Evolutionary conservation across 2,797 vertebrate genomes (phyloP).

Genomic region (Choloepus didactylus): DNA sequence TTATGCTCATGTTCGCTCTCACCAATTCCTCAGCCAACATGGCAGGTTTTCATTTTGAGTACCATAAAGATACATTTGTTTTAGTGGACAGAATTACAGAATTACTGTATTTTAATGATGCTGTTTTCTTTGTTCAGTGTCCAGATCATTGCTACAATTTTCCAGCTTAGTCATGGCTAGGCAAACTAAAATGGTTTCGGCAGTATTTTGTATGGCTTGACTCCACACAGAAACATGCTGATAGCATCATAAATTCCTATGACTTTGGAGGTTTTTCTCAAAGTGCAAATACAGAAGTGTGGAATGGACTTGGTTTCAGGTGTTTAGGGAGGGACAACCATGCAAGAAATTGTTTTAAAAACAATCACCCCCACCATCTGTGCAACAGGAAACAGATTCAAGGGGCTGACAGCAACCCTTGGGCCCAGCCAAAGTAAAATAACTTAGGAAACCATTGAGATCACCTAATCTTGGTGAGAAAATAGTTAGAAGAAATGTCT

Average conservation of each 20-base stretch:
- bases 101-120: conserved; percentile 72
- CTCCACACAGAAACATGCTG: conserved; percentile 54
- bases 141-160: conserved; percentile 66
- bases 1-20: conserved; percentile 10
- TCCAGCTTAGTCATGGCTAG: conserved; percentile 44
- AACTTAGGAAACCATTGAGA: neutral
- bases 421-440: neutral
- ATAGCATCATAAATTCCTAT: conserved; percentile 59
- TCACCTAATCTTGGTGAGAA: neutral
- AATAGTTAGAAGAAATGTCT: neutral
- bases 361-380: conserved; percentile 56
- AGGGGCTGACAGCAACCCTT: neutral
- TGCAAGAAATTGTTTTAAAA: conserved; percentile 77
- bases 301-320: conserved; percentile 56
- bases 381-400: conserved; percentile 47
- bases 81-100: conserved; percentile 60
- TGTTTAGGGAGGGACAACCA: conserved; percentile 63
- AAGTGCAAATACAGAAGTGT: neutral
- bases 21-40: neutral
- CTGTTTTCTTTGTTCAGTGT: conserved; percentile 66
- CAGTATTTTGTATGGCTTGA: conserved; percentile 69
- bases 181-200: conserved; percentile 65
- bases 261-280: conserved; percentile 49
- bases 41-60: conserved; percentile 65
- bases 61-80: conserved; percentile 77